These are phyloP conservation scores for Bombyx mori DNA, from an alignment of 1,140 invertebrate genomes.

Conservation along the genomic window DNA sequence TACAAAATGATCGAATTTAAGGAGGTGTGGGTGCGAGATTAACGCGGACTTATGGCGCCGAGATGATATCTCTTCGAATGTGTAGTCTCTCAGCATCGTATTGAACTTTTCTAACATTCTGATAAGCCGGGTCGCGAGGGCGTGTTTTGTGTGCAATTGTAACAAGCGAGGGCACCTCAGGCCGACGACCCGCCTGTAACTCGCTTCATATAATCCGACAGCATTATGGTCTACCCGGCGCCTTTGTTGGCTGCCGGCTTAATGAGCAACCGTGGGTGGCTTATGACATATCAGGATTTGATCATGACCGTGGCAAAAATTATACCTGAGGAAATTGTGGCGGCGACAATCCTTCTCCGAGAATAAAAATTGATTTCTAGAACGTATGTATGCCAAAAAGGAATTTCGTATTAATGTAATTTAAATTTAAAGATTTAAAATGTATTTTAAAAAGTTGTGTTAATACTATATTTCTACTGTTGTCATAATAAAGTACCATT, in stretches of 20 bases:
- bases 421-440: no score
- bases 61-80: constrained; percentile 44
- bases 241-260: constrained; percentile 65
- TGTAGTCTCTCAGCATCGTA: constrained; percentile 25
- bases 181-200: constrained; percentile 47
- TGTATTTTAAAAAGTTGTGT: no score
- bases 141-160: constrained; percentile 62
- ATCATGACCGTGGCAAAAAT: constrained; percentile 68
- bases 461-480: no score
- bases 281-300: constrained; percentile 64
- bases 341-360: constrained; percentile 58
- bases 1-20: constrained; percentile 47
- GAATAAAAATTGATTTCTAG: background rate
- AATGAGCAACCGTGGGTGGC: constrained; percentile 65
- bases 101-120: constrained; percentile 65
- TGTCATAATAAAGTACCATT: background rate
- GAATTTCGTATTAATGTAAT: background rate
- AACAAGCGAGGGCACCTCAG: constrained; percentile 58
- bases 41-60: constrained; percentile 37
- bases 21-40: constrained; percentile 13
- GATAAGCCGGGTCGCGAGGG: constrained; percentile 45
- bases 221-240: constrained; percentile 58
- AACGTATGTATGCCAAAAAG: background rate
- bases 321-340: constrained; percentile 56
- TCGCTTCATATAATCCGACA: constrained; percentile 58